Percentiles rank a stretch among this genome's conserved stretches.
phyloP scores from a whole-genome alignment of 2,113 vertebrate species.

The Aleadryas rufinucha region DNA sequence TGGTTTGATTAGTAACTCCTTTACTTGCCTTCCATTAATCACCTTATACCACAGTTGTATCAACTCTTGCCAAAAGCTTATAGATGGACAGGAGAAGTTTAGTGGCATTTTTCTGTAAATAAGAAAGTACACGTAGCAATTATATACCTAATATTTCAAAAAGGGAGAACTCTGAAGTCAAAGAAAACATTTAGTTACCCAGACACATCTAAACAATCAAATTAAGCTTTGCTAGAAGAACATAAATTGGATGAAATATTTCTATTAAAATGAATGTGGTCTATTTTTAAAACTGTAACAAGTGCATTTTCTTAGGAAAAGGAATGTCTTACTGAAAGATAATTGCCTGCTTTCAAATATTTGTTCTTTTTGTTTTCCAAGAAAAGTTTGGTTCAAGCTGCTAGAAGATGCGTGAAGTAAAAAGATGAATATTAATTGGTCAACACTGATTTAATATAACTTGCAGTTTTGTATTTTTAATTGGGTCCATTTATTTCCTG shows the following conservation, averaged over 20 bases:
- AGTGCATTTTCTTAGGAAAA: background rate
- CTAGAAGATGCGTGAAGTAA: background rate
- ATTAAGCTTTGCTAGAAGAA: background rate
- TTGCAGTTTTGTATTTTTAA: background rate
- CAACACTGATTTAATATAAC: background rate
- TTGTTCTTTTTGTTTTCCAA: background rate
- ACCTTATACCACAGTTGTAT: conserved; percentile 53
- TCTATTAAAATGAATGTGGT: background rate
- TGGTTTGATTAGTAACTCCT: conserved; percentile 70
- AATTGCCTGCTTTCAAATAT: background rate
- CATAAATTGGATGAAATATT: background rate
- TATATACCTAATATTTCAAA: conserved; percentile 44
- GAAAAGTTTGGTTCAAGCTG: background rate
- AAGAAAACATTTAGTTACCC: background rate
- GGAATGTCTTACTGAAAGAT: background rate
- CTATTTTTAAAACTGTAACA: background rate
- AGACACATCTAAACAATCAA: background rate
- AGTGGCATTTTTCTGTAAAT: conserved; percentile 28
- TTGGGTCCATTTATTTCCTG: background rate
- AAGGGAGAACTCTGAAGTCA: conserved; percentile 7
- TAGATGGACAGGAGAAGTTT: conserved; percentile 43
- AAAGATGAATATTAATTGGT: background rate
- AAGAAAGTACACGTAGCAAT: background rate
- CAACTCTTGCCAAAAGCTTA: conserved; percentile 53
- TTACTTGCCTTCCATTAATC: conserved; percentile 74